Evolutionary conservation across 2,888 invertebrate species (phyloP).

Genomic region (Tachina fera): DNA sequence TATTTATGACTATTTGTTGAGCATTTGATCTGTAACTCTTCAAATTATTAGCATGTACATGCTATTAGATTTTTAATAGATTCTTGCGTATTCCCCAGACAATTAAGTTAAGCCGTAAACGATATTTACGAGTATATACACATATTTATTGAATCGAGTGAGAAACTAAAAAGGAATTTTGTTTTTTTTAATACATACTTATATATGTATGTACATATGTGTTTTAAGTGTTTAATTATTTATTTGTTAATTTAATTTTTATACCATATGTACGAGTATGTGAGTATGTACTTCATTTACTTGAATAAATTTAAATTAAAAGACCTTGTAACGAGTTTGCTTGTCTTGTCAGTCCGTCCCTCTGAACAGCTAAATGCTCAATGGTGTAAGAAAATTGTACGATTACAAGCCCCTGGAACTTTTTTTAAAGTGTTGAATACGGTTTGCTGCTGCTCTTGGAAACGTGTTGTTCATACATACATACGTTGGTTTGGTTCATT

Average conservation of each 20-base stretch:
- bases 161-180: constrained; percentile 14
- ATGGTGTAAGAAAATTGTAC: constrained; percentile 19
- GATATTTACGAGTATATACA: constrained; percentile 23
- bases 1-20: constrained; percentile 44
- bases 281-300: constrained; percentile 23
- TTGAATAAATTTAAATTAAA: constrained; percentile 51
- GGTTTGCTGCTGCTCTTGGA: constrained; percentile 2
- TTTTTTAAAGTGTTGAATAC: constrained; percentile 35
- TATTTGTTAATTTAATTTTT: constrained; percentile 14
- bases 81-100: constrained; percentile 45
- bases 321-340: constrained; percentile 51
- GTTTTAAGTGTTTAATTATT: background rate
- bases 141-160: constrained; percentile 24
- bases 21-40: constrained; percentile 37
- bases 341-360: constrained; percentile 22
- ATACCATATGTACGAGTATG: background rate
- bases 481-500: background rate
- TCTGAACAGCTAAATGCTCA: background rate
- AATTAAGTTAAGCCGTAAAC: constrained; percentile 42
- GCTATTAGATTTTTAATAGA: constrained; percentile 13
- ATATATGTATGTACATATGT: background rate
- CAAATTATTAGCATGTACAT: constrained; percentile 36
- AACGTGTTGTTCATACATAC: background rate
- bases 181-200: constrained; percentile 22
- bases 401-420: constrained; percentile 27